These are phyloP conservation scores for Acanthiza pusilla DNA, from an alignment of 2,797 vertebrate genomes.

Conservation along the genomic window DNA sequence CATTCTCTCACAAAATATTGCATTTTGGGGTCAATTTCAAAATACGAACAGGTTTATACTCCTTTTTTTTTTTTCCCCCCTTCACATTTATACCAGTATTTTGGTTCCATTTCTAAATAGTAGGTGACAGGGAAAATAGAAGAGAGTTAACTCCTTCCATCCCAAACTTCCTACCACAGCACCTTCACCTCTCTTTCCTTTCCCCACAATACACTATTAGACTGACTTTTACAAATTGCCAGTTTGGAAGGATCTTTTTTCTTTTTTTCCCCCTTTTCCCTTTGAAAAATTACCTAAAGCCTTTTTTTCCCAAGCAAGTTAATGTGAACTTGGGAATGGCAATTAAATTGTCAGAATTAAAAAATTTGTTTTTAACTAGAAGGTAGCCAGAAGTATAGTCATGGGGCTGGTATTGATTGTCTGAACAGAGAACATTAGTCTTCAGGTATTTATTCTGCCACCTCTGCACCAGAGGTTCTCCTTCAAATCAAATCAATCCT, in stretches of 20 bases:
- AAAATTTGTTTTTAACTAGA: conserved; percentile 99
- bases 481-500: conserved; percentile 90
- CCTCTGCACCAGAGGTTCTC: conserved; percentile 85
- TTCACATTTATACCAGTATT: neutral
- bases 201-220: conserved; percentile 30
- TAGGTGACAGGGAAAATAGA: neutral
- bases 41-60: neutral
- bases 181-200: neutral
- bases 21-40: neutral
- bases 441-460: conserved; percentile 99
- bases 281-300: conserved; percentile 81
- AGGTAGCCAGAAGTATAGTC: conserved; percentile 91
- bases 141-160: conserved; percentile 24
- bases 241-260: conserved; percentile 64
- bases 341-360: conserved; percentile 99
- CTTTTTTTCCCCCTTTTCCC: neutral
- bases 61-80: neutral
- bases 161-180: neutral
- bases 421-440: conserved; percentile 93
- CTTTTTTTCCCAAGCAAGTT: conserved; percentile 79
- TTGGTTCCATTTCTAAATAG: conserved; percentile 18
- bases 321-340: conserved; percentile 87
- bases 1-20: neutral
- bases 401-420: conserved; percentile 94
- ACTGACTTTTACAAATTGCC: conserved; percentile 77